Percentiles rank a stretch among this genome's conserved stretches.
phyloP scores from a whole-genome alignment of 2,113 vertebrate genomes.

The Chitala chitala region DNA sequence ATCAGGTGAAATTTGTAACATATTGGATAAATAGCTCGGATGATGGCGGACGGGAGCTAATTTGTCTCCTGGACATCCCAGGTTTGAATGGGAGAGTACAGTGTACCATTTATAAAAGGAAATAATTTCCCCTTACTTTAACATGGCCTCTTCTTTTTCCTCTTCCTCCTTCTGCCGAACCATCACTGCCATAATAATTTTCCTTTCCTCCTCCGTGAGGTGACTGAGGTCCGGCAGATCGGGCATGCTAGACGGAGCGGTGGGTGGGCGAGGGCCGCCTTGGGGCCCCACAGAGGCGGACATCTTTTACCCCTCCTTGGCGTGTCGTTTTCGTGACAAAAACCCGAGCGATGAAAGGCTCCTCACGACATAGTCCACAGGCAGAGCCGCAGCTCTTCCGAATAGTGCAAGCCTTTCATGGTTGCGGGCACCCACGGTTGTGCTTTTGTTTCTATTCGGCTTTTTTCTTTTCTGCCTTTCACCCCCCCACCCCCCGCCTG shows the following conservation, averaged over 20 bases:
- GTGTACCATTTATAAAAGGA: conserved; percentile 30
- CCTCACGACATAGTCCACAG: conserved; percentile 72
- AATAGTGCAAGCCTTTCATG: conserved; percentile 71
- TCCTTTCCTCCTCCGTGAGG: conserved; percentile 95
- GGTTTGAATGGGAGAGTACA: conserved; percentile 32
- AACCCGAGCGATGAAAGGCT: conserved; percentile 55
- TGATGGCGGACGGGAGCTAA: conserved; percentile 21
- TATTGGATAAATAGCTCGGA: conserved; percentile 7
- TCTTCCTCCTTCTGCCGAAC: conserved; percentile 96
- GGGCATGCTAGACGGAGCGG: conserved; percentile 84
- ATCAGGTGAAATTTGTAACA: conserved; percentile 15
- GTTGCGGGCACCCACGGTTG: conserved; percentile 65
- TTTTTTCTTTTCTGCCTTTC: conserved; percentile 45
- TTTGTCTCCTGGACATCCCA: conserved; percentile 19
- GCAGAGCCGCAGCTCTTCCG: conserved; percentile 57
- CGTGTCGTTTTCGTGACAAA: conserved; percentile 62
- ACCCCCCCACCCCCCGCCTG: conserved; percentile 52
- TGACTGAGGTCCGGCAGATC: conserved; percentile 96
- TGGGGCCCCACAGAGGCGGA: conserved; percentile 88
- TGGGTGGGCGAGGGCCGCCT: conserved; percentile 85
- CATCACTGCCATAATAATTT: conserved; percentile 97
- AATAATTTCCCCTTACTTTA: conserved; percentile 80
- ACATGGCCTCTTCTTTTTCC: conserved; percentile 96
- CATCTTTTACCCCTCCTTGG: conserved; percentile 71
- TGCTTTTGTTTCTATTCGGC: conserved; percentile 53